These are phyloP conservation scores for Coenonympha glycerion DNA, from an alignment of 2,888 invertebrate genomes.

Conservation along the genomic window DNA sequence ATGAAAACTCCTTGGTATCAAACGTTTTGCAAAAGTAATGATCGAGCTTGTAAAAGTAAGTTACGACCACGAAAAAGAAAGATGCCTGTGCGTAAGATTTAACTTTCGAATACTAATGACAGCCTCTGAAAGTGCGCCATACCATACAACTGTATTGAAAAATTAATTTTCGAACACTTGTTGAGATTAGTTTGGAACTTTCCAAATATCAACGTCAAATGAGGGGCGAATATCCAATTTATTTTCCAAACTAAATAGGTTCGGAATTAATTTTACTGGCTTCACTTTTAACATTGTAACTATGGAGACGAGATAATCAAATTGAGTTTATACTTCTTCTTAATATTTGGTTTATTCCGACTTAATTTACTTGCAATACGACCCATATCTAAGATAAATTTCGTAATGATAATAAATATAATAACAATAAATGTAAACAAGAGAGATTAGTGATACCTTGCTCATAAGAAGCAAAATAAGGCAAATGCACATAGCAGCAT, in stretches of 20 bases:
- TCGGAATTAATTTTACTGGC: neutral
- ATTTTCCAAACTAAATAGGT: neutral
- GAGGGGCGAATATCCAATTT: neutral
- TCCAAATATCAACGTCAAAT: neutral
- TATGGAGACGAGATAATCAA: neutral
- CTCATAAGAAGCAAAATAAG: conserved; percentile 43
- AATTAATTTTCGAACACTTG: neutral
- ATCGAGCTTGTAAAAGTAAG: too few species aligned
- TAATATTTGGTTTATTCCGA: too few species aligned
- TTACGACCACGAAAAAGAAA: too few species aligned
- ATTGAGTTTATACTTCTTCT: neutral
- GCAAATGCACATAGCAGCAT: conserved; percentile 39
- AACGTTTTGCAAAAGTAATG: too few species aligned
- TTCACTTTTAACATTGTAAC: neutral
- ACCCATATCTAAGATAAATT: too few species aligned
- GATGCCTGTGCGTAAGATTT: too few species aligned
- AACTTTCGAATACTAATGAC: too few species aligned
- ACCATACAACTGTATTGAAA: too few species aligned
- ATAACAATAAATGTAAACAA: too few species aligned
- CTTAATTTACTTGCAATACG: neutral
- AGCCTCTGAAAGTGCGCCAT: too few species aligned
- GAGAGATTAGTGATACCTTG: conserved; percentile 39
- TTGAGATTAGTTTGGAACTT: neutral
- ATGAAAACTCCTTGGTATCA: too few species aligned
- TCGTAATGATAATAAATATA: too few species aligned